Percentiles rank a stretch among this genome's conserved stretches.
These are phyloP conservation scores for Panagrolaimus sp. DNA, from an alignment of 1,140 invertebrate genomes.

Conservation along the genomic window DNA sequence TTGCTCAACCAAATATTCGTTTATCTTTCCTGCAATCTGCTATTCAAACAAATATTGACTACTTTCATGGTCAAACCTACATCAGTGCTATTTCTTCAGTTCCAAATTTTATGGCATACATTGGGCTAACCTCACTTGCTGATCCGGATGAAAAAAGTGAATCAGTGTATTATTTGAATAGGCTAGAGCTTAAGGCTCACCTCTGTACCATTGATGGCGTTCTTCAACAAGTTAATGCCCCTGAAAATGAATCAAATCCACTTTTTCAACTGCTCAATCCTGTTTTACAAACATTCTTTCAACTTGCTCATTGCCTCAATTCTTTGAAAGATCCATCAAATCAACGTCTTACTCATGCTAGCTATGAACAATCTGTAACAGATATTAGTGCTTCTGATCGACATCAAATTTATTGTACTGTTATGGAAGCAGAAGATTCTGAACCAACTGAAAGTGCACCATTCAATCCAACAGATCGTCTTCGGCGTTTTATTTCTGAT, in stretches of 20 bases:
- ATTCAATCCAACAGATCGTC: conserved; percentile 18
- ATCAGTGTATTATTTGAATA: conserved; percentile 31
- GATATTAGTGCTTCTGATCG: conserved; percentile 40
- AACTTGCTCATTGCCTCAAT: conserved; percentile 22
- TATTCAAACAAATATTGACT: conserved; percentile 34
- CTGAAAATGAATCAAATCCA: conserved; percentile 29
- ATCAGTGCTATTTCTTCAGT: not conserved
- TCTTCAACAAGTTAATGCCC: conserved; percentile 41
- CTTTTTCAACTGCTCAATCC: conserved; percentile 35
- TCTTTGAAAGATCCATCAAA: not conserved
- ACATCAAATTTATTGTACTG: conserved; percentile 44
- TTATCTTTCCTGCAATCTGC: conserved; percentile 36
- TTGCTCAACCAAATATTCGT: conserved; percentile 34
- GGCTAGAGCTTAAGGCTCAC: conserved; percentile 47
- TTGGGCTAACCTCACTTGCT: conserved; percentile 15
- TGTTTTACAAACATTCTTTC: conserved; percentile 36
- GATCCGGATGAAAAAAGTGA: conserved; percentile 35
- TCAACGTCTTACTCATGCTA: conserved; percentile 31
- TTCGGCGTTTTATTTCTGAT: conserved; percentile 39
- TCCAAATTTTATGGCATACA: conserved; percentile 20
- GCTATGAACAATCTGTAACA: conserved; percentile 36
- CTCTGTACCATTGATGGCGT: conserved; percentile 48
- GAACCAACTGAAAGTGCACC: not conserved
- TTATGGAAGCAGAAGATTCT: conserved; percentile 13
- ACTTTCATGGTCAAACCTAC: conserved; percentile 7